Base-by-base conservation (phyloP, 1,140 invertebrate genomes). In the Tribolium castaneum region DNA sequence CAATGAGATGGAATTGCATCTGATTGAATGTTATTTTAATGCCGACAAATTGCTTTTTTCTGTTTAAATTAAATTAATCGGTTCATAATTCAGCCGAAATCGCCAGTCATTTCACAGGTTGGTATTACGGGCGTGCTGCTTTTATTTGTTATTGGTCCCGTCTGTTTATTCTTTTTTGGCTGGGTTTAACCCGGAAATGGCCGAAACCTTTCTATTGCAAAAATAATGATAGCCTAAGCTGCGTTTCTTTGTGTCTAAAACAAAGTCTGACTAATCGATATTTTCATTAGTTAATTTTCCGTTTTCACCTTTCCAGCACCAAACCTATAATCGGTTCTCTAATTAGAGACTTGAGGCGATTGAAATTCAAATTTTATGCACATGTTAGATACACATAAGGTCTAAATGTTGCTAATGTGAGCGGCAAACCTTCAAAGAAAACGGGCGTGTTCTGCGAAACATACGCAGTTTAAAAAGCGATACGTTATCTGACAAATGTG, bases 331-430 rank as follows among this genome's bases (percentile, higher is more conserved):
- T 66, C 59, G 59, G 59, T 35, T 35, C 25, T 12, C 59, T 66
- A 66, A 66, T 66, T 66, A 66, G 30, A 66, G 59, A 66, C 59
- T 66, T 34, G 59, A 25, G 59, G 12, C 59, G 14, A 13, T 66
- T 39, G 59, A 66, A 66, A 66, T 66, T 66, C 59, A 66, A 66
- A 66, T 66, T 66, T 66, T 66, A 66, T 66, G 59, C 59, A 66
- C 59, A 35, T 35, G 25, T 35, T 35, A n/a, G n/a, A 35, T 9
- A 66, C 59, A 66, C 30, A 66, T 66, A 66, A 66, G 59, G 59
- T 66, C 59, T 66, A 66, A 66, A 66, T 66, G 12, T 35, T 35
- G 25, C 12, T 62, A 62, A 62, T 62, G 56, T 16, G 56, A 62
- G 59, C 59, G 59, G 59, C 59, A 66, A 66, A 30, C 59, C 59